Conservation (phyloP, 2,888 invertebrate genomes). For the Phengaris alcon region DNA sequence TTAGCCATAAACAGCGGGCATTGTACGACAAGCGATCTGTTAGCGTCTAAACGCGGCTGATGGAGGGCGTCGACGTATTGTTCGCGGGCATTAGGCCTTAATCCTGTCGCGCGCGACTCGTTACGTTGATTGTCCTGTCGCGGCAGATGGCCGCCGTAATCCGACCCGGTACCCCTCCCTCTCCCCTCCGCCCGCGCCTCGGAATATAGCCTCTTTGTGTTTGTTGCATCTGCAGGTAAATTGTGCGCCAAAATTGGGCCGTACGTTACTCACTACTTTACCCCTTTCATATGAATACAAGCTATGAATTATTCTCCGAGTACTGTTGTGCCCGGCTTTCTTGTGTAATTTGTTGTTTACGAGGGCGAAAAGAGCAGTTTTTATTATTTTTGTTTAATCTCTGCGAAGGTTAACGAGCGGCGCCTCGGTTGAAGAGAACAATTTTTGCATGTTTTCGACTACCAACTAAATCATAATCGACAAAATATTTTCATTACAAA, state of each 20-base stretch:
- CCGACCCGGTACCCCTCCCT: conserved; percentile 56
- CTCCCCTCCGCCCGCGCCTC: conserved; percentile 46
- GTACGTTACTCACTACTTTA: conserved; percentile 61
- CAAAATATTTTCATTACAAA: background rate
- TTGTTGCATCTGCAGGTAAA: conserved; percentile 79
- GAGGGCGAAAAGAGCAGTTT: conserved; percentile 38
- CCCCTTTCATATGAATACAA: conserved; percentile 63
- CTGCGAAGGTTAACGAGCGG: conserved; percentile 4
- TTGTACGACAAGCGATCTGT: conserved; percentile 71
- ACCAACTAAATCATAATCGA: background rate
- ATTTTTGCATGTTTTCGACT: background rate
- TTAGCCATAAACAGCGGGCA: conserved; percentile 72
- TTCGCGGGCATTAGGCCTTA: conserved; percentile 74
- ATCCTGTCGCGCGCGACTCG: conserved; percentile 73
- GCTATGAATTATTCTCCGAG: conserved; percentile 70
- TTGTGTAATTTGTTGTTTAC: conserved; percentile 47
- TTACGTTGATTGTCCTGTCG: conserved; percentile 76
- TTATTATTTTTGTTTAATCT: conserved; percentile 35
- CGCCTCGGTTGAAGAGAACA: background rate
- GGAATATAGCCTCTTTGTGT: conserved; percentile 74
- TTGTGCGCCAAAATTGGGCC: conserved; percentile 73
- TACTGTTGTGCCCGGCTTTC: conserved; percentile 69
- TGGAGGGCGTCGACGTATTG: conserved; percentile 63
- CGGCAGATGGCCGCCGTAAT: conserved; percentile 75
- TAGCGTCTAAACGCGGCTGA: conserved; percentile 60